Evolutionary conservation across 64 coral and sea anemone genomes (phyloP).

Genomic region (Platygyra sinensis): DNA sequence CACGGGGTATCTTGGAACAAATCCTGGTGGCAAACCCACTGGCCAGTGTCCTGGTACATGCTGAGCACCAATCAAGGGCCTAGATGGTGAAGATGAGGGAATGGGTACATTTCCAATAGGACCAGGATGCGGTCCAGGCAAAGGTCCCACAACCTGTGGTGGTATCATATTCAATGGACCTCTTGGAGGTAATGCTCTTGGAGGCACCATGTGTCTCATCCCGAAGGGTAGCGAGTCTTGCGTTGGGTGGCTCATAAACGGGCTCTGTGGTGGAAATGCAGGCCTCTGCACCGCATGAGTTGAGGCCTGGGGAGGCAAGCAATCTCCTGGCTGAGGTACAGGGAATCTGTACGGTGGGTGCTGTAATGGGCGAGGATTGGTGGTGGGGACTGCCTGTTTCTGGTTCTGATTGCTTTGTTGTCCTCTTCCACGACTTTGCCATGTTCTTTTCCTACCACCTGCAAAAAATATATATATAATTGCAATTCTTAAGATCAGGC

Average conservation of each 20-base stretch:
- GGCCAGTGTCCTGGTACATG: background rate
- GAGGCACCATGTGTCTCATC: background rate
- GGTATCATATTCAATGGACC: background rate
- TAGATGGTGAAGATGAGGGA: background rate
- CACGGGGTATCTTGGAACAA: background rate
- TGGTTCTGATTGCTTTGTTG: background rate
- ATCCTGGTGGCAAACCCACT: background rate
- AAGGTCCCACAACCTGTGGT: background rate
- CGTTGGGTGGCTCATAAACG: background rate
- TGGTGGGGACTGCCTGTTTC: background rate
- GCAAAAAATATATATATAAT: background rate
- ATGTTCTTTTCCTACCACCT: constrained; percentile 43
- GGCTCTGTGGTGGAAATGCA: background rate
- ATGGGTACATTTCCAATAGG: background rate
- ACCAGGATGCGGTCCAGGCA: background rate
- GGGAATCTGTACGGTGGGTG: background rate
- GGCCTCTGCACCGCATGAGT: background rate
- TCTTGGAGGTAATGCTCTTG: background rate
- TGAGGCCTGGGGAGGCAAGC: background rate
- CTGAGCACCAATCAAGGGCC: background rate
- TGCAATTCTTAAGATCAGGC: no score
- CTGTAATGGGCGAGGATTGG: background rate
- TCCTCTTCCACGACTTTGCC: constrained; percentile 34
- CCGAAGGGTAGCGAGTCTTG: background rate
- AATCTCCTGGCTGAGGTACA: background rate